These are phyloP conservation scores for Catocala sponsa DNA, from an alignment of 2,888 invertebrate genomes.

Conservation along the genomic window DNA sequence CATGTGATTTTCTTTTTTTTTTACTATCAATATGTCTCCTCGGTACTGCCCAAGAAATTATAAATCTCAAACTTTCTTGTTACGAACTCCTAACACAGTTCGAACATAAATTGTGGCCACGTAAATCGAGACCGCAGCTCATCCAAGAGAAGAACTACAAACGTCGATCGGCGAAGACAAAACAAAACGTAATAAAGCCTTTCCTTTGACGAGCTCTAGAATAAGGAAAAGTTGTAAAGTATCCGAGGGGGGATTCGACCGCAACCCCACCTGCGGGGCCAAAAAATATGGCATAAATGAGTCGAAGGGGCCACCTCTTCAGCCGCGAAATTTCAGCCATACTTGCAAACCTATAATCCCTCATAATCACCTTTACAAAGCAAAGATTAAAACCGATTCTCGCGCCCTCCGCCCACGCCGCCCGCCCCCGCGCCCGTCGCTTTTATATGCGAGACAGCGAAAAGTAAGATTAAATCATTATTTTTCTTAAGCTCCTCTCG, in stretches of 20 bases:
- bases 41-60: background rate
- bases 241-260: conserved; percentile 71
- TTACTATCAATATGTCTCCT: too few species aligned
- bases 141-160: conserved; percentile 65
- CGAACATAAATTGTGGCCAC: conserved; percentile 21
- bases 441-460: conserved; percentile 87
- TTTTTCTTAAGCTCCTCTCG: conserved; percentile 87
- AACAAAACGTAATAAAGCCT: conserved; percentile 79
- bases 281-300: conserved; percentile 85
- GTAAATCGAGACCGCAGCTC: conserved; percentile 63
- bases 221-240: conserved; percentile 84
- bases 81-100: conserved; percentile 24
- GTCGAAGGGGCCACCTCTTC: conserved; percentile 75
- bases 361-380: conserved; percentile 89
- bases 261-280: conserved; percentile 79
- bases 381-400: conserved; percentile 89
- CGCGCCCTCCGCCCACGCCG: conserved; percentile 70
- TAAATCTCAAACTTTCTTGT: conserved; percentile 1
- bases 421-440: conserved; percentile 66
- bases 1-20: too few species aligned
- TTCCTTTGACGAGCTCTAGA: conserved; percentile 82
- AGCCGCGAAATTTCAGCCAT: conserved; percentile 86
- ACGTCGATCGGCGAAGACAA: conserved; percentile 66
- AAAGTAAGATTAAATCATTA: conserved; percentile 89
- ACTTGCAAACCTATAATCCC: conserved; percentile 89